phyloP scores from a whole-genome alignment of 2,888 invertebrate genomes.

The Trachelus troglodyta region DNA sequence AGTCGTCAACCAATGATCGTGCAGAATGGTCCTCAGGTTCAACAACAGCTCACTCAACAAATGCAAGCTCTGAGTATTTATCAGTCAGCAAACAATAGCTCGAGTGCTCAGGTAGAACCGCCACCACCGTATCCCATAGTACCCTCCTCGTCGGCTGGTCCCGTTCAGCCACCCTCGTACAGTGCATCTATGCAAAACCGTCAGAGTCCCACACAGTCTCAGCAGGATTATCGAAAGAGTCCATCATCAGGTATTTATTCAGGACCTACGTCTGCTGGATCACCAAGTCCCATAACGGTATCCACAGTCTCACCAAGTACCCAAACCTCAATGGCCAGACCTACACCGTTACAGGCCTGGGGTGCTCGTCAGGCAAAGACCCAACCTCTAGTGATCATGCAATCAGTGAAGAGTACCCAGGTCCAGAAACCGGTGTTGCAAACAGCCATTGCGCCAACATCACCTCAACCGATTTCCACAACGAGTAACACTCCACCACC shows the following conservation, averaged over 20 bases:
- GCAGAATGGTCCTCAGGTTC: constrained; percentile 83
- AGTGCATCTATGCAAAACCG: constrained; percentile 87
- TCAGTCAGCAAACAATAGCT: constrained; percentile 69
- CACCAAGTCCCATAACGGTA: constrained; percentile 85
- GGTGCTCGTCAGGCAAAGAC: constrained; percentile 88
- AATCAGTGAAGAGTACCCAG: constrained; percentile 95
- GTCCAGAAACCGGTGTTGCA: constrained; percentile 95
- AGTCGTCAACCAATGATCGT: constrained; percentile 83
- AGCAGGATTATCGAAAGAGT: constrained; percentile 83
- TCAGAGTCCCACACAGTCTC: constrained; percentile 86
- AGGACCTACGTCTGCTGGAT: constrained; percentile 84
- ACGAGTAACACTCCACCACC: constrained; percentile 69
- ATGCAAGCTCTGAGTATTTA: constrained; percentile 88
- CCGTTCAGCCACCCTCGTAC: constrained; percentile 86
- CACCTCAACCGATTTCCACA: constrained; percentile 75
- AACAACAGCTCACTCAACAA: constrained; percentile 89
- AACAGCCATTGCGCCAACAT: constrained; percentile 93
- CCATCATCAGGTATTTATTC: constrained; percentile 90
- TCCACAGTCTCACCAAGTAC: constrained; percentile 74
- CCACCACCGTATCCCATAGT: constrained; percentile 71
- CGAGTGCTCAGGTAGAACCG: constrained; percentile 61
- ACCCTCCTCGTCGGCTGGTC: constrained; percentile 70
- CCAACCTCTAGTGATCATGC: constrained; percentile 95
- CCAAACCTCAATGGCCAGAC: constrained; percentile 77
- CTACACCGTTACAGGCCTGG: constrained; percentile 87